Percentiles rank a stretch among this genome's conserved stretches.
These are phyloP conservation scores for Drosophila bunnanda DNA, from an alignment of 2,888 invertebrate species.

Conservation along the genomic window DNA sequence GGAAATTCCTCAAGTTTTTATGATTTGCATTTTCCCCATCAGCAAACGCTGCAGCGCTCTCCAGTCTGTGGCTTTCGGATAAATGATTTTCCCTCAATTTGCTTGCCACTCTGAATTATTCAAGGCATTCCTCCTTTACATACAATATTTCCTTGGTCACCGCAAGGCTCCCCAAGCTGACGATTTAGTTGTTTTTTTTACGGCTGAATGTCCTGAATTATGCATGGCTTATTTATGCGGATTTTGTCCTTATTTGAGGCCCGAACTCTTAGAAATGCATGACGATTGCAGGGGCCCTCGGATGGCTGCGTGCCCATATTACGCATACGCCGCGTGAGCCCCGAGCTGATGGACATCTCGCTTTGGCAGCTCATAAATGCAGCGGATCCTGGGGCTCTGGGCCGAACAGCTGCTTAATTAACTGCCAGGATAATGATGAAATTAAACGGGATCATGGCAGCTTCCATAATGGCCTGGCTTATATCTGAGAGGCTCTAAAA, in stretches of 20 bases:
- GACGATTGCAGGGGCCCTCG: slow-evolving; percentile 10
- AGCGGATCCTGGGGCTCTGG: slow-evolving; percentile 1
- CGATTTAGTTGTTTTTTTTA: slow-evolving; percentile 27
- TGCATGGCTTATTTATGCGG: slow-evolving; percentile 53
- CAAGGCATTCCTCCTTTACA: slow-evolving; percentile 46
- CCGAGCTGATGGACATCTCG: slow-evolving; percentile 18
- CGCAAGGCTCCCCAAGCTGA: slow-evolving; percentile 8
- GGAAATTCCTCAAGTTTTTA: slow-evolving; percentile 24
- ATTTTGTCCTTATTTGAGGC: slow-evolving; percentile 38
- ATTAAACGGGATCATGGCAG: slow-evolving; percentile 27
- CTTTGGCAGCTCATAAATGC: slow-evolving; percentile 36
- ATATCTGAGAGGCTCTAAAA: slow-evolving; percentile 27
- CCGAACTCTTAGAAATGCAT: slow-evolving; percentile 21
- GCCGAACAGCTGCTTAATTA: slow-evolving; percentile 29
- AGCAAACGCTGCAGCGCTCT: slow-evolving; percentile 3
- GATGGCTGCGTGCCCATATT: slow-evolving; percentile 2
- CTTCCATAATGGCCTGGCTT: slow-evolving; percentile 23
- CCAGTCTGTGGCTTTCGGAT: slow-evolving; percentile 38
- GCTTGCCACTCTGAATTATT: slow-evolving; percentile 58
- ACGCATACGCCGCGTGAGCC: slow-evolving; percentile 21
- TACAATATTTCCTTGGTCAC: slow-evolving; percentile 32
- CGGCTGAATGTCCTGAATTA: slow-evolving; percentile 34
- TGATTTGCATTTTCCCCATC: slow-evolving; percentile 20
- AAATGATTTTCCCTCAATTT: slow-evolving; percentile 55
- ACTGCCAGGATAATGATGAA: slow-evolving; percentile 30